Conservation (phyloP, 2,888 invertebrate genomes). For the Stenchaetothrips biformis region DNA sequence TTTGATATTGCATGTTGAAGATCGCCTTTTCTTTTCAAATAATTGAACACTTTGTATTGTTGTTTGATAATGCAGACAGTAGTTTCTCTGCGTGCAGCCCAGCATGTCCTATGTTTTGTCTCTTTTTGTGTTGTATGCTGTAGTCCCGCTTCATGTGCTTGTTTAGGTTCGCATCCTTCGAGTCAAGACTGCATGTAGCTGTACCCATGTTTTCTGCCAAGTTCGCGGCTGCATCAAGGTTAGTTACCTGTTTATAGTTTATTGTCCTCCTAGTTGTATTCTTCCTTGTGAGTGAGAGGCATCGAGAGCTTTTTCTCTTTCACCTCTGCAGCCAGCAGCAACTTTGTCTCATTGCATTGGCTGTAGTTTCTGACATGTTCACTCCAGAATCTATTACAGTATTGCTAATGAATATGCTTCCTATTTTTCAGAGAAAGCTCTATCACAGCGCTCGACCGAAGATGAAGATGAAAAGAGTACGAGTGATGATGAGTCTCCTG, state of each 20-base stretch:
- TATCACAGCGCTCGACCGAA: conserved; percentile 55
- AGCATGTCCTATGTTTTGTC: background rate
- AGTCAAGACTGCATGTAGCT: conserved; percentile 22
- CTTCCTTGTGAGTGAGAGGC: background rate
- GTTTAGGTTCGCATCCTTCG: conserved; percentile 15
- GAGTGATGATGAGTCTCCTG: conserved; percentile 65
- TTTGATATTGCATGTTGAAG: too few relatives aligned
- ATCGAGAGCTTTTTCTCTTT: conserved; percentile 34
- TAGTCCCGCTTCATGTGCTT: conserved; percentile 20
- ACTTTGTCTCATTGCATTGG: conserved; percentile 26
- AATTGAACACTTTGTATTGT: background rate
- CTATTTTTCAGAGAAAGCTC: conserved; percentile 61
- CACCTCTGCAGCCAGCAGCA: conserved; percentile 31
- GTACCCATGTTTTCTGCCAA: conserved; percentile 21
- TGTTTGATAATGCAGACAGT: background rate
- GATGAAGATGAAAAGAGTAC: conserved; percentile 50
- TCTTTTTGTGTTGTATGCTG: conserved; percentile 15
- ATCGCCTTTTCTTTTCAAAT: background rate
- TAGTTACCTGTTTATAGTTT: conserved; percentile 17
- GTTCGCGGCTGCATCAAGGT: conserved; percentile 21
- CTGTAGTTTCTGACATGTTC: too few relatives aligned
- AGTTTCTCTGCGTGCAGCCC: background rate
- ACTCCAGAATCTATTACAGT: too few relatives aligned
- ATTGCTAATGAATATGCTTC: too few relatives aligned
- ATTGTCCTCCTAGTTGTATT: conserved; percentile 13